phyloP scores from a whole-genome alignment of 2,888 invertebrate species.

The Tipula vernalis region DNA sequence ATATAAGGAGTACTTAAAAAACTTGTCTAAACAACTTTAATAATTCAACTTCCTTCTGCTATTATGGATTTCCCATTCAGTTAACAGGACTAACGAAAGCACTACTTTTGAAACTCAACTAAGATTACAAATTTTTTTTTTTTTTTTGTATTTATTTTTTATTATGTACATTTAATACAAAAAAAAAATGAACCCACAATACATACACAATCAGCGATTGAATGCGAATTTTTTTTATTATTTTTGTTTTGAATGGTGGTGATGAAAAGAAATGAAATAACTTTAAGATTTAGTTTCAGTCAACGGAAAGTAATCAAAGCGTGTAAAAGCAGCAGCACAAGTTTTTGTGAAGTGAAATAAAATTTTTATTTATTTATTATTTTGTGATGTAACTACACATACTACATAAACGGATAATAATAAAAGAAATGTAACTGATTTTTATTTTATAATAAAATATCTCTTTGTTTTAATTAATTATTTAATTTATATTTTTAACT shows the following conservation, averaged over 20 bases:
- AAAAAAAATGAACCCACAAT: too few species aligned
- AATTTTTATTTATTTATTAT: background rate
- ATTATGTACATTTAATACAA: too few species aligned
- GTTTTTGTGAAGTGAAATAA: background rate
- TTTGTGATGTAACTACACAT: background rate
- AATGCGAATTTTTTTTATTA: background rate
- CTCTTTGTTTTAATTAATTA: background rate
- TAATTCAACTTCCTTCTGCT: too few species aligned
- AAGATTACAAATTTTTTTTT: background rate
- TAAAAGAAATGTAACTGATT: background rate
- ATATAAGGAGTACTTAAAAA: too few species aligned
- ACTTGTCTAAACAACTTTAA: too few species aligned
- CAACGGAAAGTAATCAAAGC: background rate
- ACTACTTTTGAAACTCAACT: background rate
- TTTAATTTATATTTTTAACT: background rate
- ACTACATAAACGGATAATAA: background rate
- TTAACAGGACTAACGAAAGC: background rate
- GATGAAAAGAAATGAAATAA: background rate
- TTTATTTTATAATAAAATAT: background rate
- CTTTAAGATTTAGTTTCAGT: background rate
- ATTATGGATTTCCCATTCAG: too few species aligned
- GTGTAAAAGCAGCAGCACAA: background rate
- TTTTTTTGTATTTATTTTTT: too few species aligned
- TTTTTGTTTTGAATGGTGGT: background rate
- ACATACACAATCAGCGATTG: background rate